These are phyloP conservation scores for Ostrea edulis DNA, from an alignment of 1,140 invertebrate species.

Conservation along the genomic window DNA sequence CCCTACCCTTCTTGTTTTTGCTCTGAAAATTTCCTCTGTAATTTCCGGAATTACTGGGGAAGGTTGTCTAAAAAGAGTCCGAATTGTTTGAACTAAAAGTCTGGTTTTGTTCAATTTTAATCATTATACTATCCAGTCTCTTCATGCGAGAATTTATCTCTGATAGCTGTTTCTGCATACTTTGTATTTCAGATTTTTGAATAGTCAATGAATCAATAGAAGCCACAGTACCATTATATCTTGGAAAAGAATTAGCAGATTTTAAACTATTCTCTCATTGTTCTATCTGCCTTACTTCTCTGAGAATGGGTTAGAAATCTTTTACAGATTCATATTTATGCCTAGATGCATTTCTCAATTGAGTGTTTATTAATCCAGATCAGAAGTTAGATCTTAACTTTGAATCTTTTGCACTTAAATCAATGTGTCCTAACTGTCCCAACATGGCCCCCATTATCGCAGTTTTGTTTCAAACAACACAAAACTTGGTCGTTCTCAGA, in stretches of 20 bases:
- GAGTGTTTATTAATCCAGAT: conserved; percentile 17
- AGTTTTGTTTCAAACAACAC: too few species aligned
- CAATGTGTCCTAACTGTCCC: conserved; percentile 45
- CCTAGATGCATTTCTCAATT: conserved; percentile 33
- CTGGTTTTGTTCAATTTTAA: neutral
- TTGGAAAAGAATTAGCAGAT: neutral
- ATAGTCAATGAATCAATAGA: neutral
- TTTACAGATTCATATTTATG: conserved; percentile 42
- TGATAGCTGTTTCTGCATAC: neutral
- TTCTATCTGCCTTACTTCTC: conserved; percentile 48
- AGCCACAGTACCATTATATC: neutral
- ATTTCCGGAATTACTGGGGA: neutral
- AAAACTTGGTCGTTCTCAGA: too few species aligned
- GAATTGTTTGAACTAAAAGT: neutral
- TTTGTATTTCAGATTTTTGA: neutral
- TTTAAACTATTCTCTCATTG: neutral
- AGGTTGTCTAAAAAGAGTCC: neutral
- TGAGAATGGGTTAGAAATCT: conserved; percentile 15
- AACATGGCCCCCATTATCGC: too few species aligned
- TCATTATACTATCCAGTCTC: too few species aligned
- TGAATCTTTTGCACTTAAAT: conserved; percentile 30
- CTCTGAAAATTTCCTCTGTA: neutral
- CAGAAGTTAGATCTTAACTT: conserved; percentile 50
- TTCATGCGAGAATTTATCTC: neutral
- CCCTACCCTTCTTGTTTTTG: neutral